Percentiles rank a stretch among this genome's conserved stretches.
These are phyloP conservation scores for Drosophila algonquin DNA, from an alignment of 2,888 invertebrate species.

Conservation along the genomic window DNA sequence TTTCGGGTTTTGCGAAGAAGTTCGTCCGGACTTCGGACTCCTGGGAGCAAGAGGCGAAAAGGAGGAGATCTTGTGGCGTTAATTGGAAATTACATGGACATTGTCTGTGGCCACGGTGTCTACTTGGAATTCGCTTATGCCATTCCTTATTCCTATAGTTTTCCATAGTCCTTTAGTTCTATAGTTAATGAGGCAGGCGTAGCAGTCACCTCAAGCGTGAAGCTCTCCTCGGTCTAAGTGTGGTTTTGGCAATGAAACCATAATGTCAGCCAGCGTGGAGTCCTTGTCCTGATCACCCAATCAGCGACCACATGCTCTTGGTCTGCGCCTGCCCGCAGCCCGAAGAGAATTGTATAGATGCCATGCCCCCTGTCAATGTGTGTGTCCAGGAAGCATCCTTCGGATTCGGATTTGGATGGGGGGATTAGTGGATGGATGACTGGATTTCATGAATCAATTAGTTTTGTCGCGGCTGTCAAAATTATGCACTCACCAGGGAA, in stretches of 20 bases:
- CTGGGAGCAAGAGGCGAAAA: conserved; percentile 27
- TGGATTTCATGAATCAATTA: conserved; percentile 83
- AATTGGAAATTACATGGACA: conserved; percentile 76
- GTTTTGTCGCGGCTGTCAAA: conserved; percentile 84
- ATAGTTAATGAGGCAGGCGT: conserved; percentile 44
- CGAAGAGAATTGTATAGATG: no score
- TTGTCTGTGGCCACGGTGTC: conserved; percentile 63
- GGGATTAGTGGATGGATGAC: conserved; percentile 79
- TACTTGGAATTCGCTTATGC: conserved; percentile 63
- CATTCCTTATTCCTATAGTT: conserved; percentile 28
- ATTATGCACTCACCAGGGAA: conserved; percentile 58
- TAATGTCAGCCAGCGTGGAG: conserved; percentile 72
- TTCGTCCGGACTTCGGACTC: conserved; percentile 1
- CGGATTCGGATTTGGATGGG: neutral
- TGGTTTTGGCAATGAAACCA: conserved; percentile 76
- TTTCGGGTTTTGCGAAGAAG: conserved; percentile 10
- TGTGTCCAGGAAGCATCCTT: conserved; percentile 20
- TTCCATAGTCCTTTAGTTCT: conserved; percentile 11
- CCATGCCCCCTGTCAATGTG: conserved; percentile 7
- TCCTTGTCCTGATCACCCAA: conserved; percentile 51
- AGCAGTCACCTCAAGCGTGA: conserved; percentile 49
- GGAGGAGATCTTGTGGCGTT: conserved; percentile 68
- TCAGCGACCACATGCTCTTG: conserved; percentile 58
- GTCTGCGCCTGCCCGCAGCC: conserved; percentile 9
- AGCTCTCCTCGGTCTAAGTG: conserved; percentile 59